Percentiles rank a stretch among this genome's conserved stretches.
These are phyloP conservation scores for Phanerotoma sp. DNA, from an alignment of 2,888 invertebrate genomes.

Conservation along the genomic window DNA sequence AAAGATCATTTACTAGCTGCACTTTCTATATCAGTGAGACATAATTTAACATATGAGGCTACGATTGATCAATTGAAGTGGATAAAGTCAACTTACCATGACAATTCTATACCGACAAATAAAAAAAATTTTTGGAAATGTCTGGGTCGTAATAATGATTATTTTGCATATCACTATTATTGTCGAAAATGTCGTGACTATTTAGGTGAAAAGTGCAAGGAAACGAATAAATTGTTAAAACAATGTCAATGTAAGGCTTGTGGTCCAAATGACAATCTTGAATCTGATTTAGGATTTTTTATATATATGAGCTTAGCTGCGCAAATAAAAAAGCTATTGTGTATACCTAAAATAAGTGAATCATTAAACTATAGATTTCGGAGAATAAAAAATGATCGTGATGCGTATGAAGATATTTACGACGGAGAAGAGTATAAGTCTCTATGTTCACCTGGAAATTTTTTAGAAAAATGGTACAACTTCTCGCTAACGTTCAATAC, in stretches of 20 bases:
- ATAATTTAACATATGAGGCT: neutral
- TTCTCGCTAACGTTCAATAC: no score
- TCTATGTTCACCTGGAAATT: neutral
- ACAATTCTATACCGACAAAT: neutral
- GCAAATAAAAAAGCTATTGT: neutral
- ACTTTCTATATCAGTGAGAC: neutral
- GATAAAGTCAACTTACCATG: neutral
- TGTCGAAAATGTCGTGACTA: no score
- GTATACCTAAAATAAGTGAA: neutral
- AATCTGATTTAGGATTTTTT: neutral
- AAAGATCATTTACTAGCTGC: neutral
- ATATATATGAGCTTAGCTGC: neutral
- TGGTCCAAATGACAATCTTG: no score
- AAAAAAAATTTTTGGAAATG: neutral
- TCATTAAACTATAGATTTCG: no score
- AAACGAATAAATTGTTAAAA: neutral
- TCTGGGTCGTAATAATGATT: neutral
- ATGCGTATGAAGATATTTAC: slow-evolving; percentile 18
- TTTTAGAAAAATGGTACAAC: no score
- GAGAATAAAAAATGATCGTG: neutral
- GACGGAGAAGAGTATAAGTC: slow-evolving; percentile 22
- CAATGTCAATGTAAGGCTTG: neutral
- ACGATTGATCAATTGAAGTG: neutral
- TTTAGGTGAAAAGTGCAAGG: neutral
- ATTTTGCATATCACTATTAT: neutral